Evolutionary conservation across 92 coral and sea anemone genomes (phyloP).

Genomic region (Bergia sp.): DNA sequence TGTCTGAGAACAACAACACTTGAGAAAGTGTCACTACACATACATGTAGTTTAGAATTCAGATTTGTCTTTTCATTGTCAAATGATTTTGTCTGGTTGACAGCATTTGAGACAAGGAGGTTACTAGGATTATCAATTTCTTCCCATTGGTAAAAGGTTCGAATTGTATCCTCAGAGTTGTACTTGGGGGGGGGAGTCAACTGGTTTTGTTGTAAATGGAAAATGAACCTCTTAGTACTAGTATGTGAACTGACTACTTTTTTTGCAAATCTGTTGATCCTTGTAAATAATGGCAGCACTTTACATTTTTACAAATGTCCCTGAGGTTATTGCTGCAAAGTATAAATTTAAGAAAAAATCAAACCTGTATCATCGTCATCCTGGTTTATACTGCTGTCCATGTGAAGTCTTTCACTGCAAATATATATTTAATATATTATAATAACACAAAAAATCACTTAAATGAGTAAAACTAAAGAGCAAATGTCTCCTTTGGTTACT

Average conservation of each 20-base stretch:
- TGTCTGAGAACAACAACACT: conserved; percentile 49
- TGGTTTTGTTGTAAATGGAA: too few species aligned
- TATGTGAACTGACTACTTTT: too few species aligned
- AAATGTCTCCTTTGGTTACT: background rate
- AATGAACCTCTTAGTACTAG: too few species aligned
- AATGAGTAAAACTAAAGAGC: background rate
- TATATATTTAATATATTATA: background rate
- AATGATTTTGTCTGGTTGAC: background rate
- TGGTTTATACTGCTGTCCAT: conserved; percentile 67
- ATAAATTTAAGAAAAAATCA: background rate
- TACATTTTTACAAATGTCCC: too few species aligned
- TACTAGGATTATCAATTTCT: too few species aligned
- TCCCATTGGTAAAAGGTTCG: too few species aligned
- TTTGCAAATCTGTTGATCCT: too few species aligned
- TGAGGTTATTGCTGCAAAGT: background rate
- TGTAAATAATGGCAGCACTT: too few species aligned
- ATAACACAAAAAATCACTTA: background rate
- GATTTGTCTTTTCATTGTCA: too few species aligned
- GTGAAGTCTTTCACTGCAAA: conserved; percentile 87
- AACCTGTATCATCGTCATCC: conserved; percentile 79
- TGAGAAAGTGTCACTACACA: background rate
- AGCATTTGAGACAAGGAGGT: background rate
- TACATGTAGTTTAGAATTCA: too few species aligned
- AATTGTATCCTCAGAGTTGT: background rate
- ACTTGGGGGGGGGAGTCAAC: too few species aligned